Evolutionary conservation across 2,113 vertebrate genomes (phyloP).

Genomic region (Herpetotheres cachinnans): DNA sequence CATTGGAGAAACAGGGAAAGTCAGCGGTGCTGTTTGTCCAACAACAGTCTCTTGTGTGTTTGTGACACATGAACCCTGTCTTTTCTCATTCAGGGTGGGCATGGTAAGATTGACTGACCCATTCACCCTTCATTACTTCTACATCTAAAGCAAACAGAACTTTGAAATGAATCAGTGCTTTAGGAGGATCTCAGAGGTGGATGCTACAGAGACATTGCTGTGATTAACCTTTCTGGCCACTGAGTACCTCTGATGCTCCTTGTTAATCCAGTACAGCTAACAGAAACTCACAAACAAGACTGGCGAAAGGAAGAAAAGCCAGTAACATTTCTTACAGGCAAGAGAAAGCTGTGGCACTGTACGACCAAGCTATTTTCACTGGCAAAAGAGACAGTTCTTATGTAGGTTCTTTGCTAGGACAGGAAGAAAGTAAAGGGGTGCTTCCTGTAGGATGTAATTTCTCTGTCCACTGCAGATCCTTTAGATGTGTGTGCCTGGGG

Average conservation of each 20-base stretch:
- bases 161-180: neutral
- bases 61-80: neutral
- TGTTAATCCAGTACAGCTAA: neutral
- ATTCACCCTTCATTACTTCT: neutral
- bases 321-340: neutral
- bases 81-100: neutral
- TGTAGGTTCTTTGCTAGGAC: neutral
- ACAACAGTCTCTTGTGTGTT: neutral
- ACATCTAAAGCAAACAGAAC: neutral
- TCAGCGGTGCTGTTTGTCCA: neutral
- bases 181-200: neutral
- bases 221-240: neutral
- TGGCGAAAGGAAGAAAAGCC: neutral
- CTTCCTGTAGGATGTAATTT: neutral
- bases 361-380: neutral
- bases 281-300: neutral
- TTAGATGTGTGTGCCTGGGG: neutral
- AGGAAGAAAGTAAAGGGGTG: neutral
- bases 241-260: neutral
- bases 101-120: neutral
- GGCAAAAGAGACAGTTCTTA: neutral
- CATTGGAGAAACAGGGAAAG: neutral
- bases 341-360: neutral
- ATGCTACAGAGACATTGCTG: neutral
- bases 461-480: neutral